Conservation (phyloP, 2,888 invertebrate genomes). For the Lasius platythorax region DNA sequence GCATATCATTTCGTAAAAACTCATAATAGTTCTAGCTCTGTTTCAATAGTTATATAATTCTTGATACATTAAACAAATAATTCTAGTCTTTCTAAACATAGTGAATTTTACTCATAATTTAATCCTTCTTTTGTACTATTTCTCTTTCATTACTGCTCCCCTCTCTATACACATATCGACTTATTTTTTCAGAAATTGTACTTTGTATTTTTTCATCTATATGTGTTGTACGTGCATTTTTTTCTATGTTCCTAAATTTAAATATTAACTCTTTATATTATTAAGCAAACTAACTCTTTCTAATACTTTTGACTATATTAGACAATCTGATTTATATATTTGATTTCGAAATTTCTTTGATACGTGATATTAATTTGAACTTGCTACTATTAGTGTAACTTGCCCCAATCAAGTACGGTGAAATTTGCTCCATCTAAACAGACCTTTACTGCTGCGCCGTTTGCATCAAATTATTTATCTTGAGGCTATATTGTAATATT, state of each 20-base stretch:
- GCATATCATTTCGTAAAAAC: no score
- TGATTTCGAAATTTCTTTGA: slow-evolving; percentile 20
- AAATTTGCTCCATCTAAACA: slow-evolving; percentile 43
- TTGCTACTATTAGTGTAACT: background rate
- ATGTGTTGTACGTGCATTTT: no score
- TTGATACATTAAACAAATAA: no score
- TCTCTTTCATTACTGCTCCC: no score
- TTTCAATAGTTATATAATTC: no score
- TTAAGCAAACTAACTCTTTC: background rate
- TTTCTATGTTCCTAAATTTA: background rate
- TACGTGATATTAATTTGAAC: slow-evolving; percentile 35
- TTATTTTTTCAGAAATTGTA: no score
- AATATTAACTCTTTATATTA: slow-evolving; percentile 8
- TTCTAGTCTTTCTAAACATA: no score
- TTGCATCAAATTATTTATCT: slow-evolving; percentile 41
- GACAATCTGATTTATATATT: background rate
- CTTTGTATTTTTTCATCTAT: no score
- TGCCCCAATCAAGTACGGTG: background rate
- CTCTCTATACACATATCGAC: no score
- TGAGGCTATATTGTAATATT: slow-evolving; percentile 43
- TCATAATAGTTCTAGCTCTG: no score
- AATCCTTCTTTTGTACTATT: no score
- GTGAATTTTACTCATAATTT: no score
- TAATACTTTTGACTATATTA: background rate
- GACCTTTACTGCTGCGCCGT: background rate